These are phyloP conservation scores for Lysandra bellargus DNA, from an alignment of 2,888 invertebrate species.

Conservation along the genomic window DNA sequence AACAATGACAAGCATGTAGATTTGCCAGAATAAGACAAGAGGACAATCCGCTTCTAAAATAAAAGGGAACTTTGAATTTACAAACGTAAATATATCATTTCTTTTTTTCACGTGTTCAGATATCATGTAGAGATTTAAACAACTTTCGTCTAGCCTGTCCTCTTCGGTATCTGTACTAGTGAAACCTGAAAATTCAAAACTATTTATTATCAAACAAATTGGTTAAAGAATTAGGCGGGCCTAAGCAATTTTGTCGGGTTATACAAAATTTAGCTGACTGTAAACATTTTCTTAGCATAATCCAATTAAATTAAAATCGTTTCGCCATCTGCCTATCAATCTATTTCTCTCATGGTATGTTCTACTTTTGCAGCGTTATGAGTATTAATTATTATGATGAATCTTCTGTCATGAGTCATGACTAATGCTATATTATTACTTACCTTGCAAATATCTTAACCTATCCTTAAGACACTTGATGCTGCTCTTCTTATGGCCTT, in stretches of 20 bases:
- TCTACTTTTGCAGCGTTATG: too few species aligned
- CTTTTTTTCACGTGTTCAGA: conserved; percentile 72
- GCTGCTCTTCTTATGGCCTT: conserved; percentile 68
- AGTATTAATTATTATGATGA: too few species aligned
- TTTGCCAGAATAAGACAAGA: conserved; percentile 73
- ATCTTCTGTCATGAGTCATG: too few species aligned
- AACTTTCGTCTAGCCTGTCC: conserved; percentile 62
- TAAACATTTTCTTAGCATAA: too few species aligned
- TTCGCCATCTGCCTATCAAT: too few species aligned
- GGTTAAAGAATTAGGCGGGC: too few species aligned
- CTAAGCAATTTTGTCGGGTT: too few species aligned
- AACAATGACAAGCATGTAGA: conserved; percentile 65
- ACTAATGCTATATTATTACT: background rate
- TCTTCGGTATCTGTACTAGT: conserved; percentile 57
- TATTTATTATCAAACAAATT: background rate
- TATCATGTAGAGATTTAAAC: conserved; percentile 69
- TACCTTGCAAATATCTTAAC: conserved; percentile 69
- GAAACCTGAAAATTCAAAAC: conserved; percentile 51
- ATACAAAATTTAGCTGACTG: too few species aligned
- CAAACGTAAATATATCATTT: conserved; percentile 59
- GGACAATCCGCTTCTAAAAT: conserved; percentile 69
- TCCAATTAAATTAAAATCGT: too few species aligned
- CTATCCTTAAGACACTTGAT: conserved; percentile 75
- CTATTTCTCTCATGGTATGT: too few species aligned
- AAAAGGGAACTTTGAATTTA: conserved; percentile 69